phyloP scores from a whole-genome alignment of 2,113 vertebrate genomes.

The Canis aureus region DNA sequence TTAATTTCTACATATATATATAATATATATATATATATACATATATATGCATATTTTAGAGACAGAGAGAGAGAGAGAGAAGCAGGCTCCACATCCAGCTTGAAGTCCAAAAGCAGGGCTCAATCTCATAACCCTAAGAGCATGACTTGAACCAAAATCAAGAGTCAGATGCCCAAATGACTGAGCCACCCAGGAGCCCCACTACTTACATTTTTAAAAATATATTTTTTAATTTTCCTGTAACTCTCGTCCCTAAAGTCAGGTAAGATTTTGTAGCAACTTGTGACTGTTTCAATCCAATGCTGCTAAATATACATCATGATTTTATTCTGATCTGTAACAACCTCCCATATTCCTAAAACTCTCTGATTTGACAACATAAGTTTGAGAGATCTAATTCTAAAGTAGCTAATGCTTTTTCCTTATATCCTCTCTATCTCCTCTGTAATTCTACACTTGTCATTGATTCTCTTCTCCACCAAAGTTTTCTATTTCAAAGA shows the following conservation, averaged over 20 bases:
- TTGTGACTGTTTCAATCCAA: background rate
- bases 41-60: background rate
- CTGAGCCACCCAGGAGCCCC: background rate
- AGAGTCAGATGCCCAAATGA: background rate
- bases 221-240: background rate
- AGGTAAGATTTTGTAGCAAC: constrained; percentile 26
- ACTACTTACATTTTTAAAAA: background rate
- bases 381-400: background rate
- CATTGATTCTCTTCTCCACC: background rate
- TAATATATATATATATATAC: too few species aligned
- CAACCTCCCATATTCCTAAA: background rate
- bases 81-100: background rate
- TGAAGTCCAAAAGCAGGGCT: background rate
- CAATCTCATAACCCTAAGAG: background rate
- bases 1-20: background rate
- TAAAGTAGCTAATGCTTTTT: background rate
- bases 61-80: background rate
- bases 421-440: background rate
- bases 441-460: background rate
- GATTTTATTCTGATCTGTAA: background rate
- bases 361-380: background rate
- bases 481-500: background rate
- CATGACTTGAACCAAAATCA: background rate
- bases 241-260: background rate
- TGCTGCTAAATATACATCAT: background rate